These are phyloP conservation scores for Leptosomus discolor DNA, from an alignment of 2,113 vertebrate species.

Conservation along the genomic window DNA sequence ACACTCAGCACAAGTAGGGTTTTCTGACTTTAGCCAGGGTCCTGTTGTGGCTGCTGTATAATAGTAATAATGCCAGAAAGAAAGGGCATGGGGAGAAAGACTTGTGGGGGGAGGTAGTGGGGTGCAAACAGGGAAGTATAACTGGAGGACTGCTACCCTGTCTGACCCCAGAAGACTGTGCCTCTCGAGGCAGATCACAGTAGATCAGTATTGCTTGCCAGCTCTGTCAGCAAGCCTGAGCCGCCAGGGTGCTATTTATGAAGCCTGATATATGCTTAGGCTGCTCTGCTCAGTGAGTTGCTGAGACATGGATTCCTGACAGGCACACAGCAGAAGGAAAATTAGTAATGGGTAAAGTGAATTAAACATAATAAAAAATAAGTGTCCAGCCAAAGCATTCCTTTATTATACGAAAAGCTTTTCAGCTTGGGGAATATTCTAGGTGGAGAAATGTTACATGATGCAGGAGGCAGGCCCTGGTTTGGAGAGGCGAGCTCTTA, in stretches of 20 bases:
- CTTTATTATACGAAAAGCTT: not conserved
- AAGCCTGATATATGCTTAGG: not conserved
- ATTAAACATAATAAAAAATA: constrained; percentile 16
- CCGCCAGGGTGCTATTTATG: not conserved
- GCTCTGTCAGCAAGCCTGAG: not conserved
- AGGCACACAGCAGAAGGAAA: not conserved
- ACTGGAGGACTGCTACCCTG: not conserved
- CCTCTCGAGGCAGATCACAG: not conserved
- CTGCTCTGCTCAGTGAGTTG: not conserved
- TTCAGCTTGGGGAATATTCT: not conserved
- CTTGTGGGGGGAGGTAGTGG: not conserved
- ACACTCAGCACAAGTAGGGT: not conserved
- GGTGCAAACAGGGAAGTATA: not conserved
- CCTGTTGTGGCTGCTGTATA: not conserved
- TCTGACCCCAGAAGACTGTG: not conserved
- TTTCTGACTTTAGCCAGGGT: not conserved
- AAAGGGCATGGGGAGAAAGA: no score
- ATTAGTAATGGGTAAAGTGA: constrained; percentile 31
- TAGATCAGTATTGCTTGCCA: not conserved
- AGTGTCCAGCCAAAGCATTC: not conserved
- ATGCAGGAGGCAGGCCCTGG: not conserved
- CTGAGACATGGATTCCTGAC: constrained; percentile 25
- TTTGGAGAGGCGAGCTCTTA: not conserved
- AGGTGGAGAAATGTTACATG: not conserved
- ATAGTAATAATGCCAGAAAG: not conserved